Conservation (phyloP, 1,140 invertebrate species). For the Philotrypesis tridentata region DNA sequence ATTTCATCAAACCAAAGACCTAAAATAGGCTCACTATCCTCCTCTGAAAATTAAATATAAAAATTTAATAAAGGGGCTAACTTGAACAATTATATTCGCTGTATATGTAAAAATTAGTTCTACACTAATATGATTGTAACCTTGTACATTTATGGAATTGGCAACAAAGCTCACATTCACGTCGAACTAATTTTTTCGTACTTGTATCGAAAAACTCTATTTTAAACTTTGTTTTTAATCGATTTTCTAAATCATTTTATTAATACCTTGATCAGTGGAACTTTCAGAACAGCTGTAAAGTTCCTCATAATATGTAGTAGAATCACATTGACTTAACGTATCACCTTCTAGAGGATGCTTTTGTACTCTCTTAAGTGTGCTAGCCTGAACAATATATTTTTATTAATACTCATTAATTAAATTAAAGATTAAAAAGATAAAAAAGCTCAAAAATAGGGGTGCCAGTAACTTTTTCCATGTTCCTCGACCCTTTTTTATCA, state of each 20-base stretch:
- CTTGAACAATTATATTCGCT: too few species aligned
- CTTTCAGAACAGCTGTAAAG: conserved; percentile 92
- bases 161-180: too few species aligned
- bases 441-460: too few species aligned
- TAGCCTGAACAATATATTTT: conserved; percentile 74
- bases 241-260: not conserved
- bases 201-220: not conserved
- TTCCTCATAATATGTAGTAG: conserved; percentile 94
- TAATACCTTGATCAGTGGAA: conserved; percentile 86
- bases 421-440: conserved; percentile 5
- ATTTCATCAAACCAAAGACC: conserved; percentile 96
- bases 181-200: too few species aligned
- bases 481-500: too few species aligned
- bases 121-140: too few species aligned
- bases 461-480: too few species aligned
- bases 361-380: conserved; percentile 86
- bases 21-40: conserved; percentile 93
- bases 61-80: conserved; percentile 33
- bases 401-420: conserved; percentile 10
- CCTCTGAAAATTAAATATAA: conserved; percentile 66
- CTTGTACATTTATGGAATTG: too few species aligned
- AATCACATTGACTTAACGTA: conserved; percentile 89
- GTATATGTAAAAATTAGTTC: too few species aligned
- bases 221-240: not conserved
- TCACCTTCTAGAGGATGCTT: conserved; percentile 86